Conservation (phyloP, 92 coral and sea anemone species). For the Epizoanthus rinbou region DNA sequence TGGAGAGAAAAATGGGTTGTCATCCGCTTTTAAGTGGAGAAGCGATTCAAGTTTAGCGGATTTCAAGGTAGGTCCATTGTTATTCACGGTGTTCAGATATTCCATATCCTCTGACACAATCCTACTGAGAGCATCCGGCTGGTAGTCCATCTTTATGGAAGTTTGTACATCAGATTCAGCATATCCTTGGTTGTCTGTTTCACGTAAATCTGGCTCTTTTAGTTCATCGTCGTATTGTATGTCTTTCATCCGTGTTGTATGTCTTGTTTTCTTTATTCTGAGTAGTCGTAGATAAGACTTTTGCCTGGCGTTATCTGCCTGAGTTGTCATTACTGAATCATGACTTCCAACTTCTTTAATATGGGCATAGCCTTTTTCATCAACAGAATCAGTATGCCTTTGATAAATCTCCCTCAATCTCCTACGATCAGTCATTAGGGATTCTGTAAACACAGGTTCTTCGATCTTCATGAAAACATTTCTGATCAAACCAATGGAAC, state of each 20-base stretch:
- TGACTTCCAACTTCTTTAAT: not conserved
- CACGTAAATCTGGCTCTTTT: not conserved
- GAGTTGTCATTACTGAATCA: not conserved
- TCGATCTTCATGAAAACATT: conserved; percentile 85
- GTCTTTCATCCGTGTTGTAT: not conserved
- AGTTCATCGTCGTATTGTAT: not conserved
- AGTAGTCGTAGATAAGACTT: not conserved
- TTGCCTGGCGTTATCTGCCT: not conserved
- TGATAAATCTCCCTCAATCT: conserved; percentile 29
- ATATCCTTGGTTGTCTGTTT: not conserved
- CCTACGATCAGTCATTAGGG: not conserved
- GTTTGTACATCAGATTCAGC: not conserved
- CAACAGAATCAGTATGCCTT: not conserved
- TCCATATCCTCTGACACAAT: not conserved
- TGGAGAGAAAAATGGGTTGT: not conserved
- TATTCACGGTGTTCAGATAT: not conserved
- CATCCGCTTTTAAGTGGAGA: not conserved
- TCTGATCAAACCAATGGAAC: conserved; percentile 68
- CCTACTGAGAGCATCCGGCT: too few species aligned
- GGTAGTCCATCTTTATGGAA: not conserved
- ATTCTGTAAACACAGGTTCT: conserved; percentile 50
- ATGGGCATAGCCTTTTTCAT: conserved; percentile 7
- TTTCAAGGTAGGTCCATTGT: not conserved
- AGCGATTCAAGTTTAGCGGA: not conserved
- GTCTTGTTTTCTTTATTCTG: not conserved